phyloP scores from a whole-genome alignment of 30 jellyfish, hydroid and myxozoan genomes.

The Nemopilema nomurai region DNA sequence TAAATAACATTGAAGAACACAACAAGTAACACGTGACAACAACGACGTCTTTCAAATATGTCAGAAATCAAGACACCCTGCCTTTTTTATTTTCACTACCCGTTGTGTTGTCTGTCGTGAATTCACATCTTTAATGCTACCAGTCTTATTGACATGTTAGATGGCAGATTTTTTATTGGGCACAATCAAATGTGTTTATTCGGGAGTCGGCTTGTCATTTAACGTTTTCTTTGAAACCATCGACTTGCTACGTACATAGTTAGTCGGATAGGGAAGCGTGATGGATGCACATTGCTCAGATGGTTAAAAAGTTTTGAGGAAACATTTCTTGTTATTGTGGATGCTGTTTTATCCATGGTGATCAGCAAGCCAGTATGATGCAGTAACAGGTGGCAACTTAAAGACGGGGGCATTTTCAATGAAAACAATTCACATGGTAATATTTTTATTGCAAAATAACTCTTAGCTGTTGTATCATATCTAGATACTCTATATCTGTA shows the following conservation, averaged over 20 bases:
- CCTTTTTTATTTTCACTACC: not conserved
- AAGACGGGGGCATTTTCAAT: not conserved
- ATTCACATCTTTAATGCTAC: not conserved
- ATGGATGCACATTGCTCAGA: not conserved
- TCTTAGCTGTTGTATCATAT: not conserved
- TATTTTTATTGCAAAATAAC: not conserved
- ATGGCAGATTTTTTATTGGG: not conserved
- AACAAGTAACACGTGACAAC: not conserved
- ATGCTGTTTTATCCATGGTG: not conserved
- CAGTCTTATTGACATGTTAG: not conserved
- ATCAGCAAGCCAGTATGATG: not conserved
- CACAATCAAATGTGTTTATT: not conserved
- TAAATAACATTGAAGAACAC: not conserved
- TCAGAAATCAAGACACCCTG: not conserved
- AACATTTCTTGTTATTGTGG: not conserved
- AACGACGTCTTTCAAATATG: not conserved
- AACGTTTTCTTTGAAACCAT: not conserved
- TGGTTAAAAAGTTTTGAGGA: not conserved
- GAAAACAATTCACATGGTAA: not conserved
- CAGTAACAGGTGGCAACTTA: not conserved
- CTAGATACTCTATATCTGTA: too few relatives aligned
- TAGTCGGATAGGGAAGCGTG: not conserved
- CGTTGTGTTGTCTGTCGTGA: not conserved
- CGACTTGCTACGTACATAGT: not conserved
- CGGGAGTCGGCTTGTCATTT: not conserved